phyloP scores from a whole-genome alignment of 1,140 invertebrate genomes.

The Trigoniulus corallinus region DNA sequence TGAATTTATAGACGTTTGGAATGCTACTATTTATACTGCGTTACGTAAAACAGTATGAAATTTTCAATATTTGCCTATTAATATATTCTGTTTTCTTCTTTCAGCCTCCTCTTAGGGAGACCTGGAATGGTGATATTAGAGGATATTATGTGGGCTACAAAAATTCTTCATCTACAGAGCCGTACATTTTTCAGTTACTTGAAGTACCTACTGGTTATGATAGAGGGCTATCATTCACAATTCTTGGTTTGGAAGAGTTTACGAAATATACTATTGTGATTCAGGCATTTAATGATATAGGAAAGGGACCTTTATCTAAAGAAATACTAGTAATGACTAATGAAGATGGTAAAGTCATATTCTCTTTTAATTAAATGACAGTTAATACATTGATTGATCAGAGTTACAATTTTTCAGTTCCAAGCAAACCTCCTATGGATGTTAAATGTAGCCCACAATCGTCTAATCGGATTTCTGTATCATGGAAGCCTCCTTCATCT shows the following conservation, averaged over 20 bases:
- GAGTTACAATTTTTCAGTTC: constrained; percentile 21
- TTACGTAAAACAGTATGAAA: too few species aligned
- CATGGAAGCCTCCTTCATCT: constrained; percentile 28
- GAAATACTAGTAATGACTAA: neutral
- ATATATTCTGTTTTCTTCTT: constrained; percentile 10
- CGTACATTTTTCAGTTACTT: neutral
- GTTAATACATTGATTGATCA: neutral
- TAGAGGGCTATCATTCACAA: neutral
- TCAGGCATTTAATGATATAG: constrained; percentile 3
- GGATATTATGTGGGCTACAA: constrained; percentile 55
- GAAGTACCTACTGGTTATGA: neutral
- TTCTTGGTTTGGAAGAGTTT: neutral
- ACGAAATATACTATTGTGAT: neutral
- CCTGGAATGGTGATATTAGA: constrained; percentile 84
- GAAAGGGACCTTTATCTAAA: neutral
- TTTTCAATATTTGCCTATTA: neutral
- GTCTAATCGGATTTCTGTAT: constrained; percentile 23
- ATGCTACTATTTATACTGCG: too few species aligned
- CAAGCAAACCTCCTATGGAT: constrained; percentile 27
- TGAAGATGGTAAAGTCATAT: constrained; percentile 1
- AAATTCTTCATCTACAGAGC: too few species aligned
- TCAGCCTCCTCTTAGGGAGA: constrained; percentile 65
- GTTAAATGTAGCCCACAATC: constrained; percentile 24
- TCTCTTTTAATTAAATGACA: neutral
- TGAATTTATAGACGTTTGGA: too few species aligned